Evolutionary conservation across 2,888 invertebrate genomes (phyloP).

Genomic region (Fragum whitleyi): DNA sequence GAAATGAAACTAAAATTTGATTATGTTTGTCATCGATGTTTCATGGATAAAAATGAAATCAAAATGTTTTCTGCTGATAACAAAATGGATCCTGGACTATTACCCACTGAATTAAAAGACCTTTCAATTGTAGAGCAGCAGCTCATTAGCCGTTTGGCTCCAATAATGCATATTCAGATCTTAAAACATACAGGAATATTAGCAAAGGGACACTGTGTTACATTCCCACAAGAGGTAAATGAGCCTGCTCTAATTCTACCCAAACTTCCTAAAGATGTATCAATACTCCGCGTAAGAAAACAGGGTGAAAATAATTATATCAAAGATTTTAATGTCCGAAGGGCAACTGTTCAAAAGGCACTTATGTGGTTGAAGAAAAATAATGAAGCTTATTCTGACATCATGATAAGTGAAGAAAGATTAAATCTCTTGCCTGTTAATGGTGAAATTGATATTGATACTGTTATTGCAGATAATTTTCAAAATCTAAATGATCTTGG

Average conservation of each 20-base stretch:
- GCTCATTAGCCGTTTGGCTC: slow-evolving; percentile 21
- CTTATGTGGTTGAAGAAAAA: slow-evolving; percentile 49
- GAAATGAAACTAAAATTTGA: slow-evolving; percentile 47
- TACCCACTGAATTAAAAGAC: slow-evolving; percentile 40
- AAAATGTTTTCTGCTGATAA: slow-evolving; percentile 55
- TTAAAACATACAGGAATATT: slow-evolving; percentile 57
- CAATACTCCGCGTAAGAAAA: slow-evolving; percentile 42
- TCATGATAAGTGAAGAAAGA: slow-evolving; percentile 45
- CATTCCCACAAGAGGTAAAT: slow-evolving; percentile 58
- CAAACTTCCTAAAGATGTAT: slow-evolving; percentile 44
- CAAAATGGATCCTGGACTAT: slow-evolving; percentile 51
- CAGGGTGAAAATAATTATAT: slow-evolving; percentile 39
- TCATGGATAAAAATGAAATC: slow-evolving; percentile 36
- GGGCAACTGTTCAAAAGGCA: slow-evolving; percentile 45
- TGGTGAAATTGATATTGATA: slow-evolving; percentile 33
- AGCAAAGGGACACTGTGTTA: slow-evolving; percentile 56
- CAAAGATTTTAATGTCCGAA: slow-evolving; percentile 53
- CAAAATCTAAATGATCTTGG: slow-evolving; percentile 19
- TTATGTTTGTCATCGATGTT: slow-evolving; percentile 36
- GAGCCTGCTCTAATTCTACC: slow-evolving; percentile 47
- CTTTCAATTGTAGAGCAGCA: slow-evolving; percentile 56
- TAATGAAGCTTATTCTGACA: slow-evolving; percentile 47
- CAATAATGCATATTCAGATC: slow-evolving; percentile 40
- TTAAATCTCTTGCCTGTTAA: slow-evolving; percentile 41
- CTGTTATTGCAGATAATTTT: neutral